Evolutionary conservation across 1,140 invertebrate species (phyloP), one percentile per base, ranked within the genome.

Genomic region (Chironomus tepperi): DNA sequence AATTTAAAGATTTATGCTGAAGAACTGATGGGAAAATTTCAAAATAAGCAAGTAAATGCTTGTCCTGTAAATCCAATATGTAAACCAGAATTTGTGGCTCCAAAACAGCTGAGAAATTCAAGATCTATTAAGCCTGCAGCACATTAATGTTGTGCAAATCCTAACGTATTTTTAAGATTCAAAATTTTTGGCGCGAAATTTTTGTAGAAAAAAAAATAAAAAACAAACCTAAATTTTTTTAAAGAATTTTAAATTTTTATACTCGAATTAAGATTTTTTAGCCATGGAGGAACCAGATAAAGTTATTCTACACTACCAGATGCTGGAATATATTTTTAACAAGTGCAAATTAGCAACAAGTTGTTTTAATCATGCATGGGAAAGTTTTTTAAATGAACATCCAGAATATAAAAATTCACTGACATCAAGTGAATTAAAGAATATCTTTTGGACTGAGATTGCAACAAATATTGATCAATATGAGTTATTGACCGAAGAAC

Each of bases 201-300:
- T 57, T 57, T 57, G 47, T 57, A 57, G 47, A 57, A 57, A 57
- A 57, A 57, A 57, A 34, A 12, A 57, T 57, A 57, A 57, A 57
- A 15, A 47, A 15, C 8, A 47, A 57, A 57, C n/a, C 15, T 47
- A n/a, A n/a, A 34, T 9, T 57, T 57, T 57, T 57, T 57, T n/a
- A 57, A n/a, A n/a, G n/a, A n/a, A n/a, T n/a, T 57, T 57, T 57
- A n/a, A n/a, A n/a, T 9, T 57, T 57, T 57, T 57, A 15, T n/a
- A 57, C 10, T 57, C 47, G 1, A 10, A 3, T 47, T 57, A 57
- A 12, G n/a, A n/a, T 47, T 10, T 47, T 47, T 3, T 3, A 47
- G 15, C 8, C 8, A 47, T 47, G 8, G 43, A 9, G 15, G 47
- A 10, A 57, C 10, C 47, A 57, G 47, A 57, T 15, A 57, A 12